Conservation (phyloP, 2,888 invertebrate species). For the Atethmia centrago region DNA sequence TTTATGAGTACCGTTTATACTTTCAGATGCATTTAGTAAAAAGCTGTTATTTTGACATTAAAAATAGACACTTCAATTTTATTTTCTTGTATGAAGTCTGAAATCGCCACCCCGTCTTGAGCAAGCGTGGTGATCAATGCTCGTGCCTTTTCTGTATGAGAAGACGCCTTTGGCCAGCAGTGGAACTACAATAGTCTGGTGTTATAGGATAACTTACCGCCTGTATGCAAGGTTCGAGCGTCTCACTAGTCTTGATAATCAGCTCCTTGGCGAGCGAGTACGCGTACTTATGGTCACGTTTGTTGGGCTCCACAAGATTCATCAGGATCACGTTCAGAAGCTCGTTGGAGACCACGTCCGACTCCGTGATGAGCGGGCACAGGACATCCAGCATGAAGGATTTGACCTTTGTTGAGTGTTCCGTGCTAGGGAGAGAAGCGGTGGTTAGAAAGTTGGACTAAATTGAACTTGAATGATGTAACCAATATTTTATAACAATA, state of each 20-base stretch:
- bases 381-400: constrained; percentile 99
- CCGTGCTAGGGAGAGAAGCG: constrained; percentile 92
- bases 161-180: too few relatives aligned
- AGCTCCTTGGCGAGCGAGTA: constrained; percentile 97
- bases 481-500: not conserved
- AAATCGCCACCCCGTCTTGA: too few relatives aligned
- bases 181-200: too few relatives aligned
- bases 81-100: too few relatives aligned
- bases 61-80: too few relatives aligned
- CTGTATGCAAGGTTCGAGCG: constrained; percentile 98
- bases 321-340: constrained; percentile 97
- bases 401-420: constrained; percentile 98
- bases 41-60: too few relatives aligned
- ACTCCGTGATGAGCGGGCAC: constrained; percentile 98
- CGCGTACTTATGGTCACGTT: constrained; percentile 96
- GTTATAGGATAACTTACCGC: constrained; percentile 91
- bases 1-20: too few relatives aligned
- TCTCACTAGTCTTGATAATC: constrained; percentile 97
- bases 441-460: not conserved
- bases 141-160: too few relatives aligned
- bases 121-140: too few relatives aligned
- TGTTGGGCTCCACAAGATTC: constrained; percentile 98
- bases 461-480: not conserved
- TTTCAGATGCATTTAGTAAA: too few relatives aligned
- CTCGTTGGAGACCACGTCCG: constrained; percentile 98